phyloP scores from a whole-genome alignment of 2,888 invertebrate genomes.

The Dryomyza anilis region DNA sequence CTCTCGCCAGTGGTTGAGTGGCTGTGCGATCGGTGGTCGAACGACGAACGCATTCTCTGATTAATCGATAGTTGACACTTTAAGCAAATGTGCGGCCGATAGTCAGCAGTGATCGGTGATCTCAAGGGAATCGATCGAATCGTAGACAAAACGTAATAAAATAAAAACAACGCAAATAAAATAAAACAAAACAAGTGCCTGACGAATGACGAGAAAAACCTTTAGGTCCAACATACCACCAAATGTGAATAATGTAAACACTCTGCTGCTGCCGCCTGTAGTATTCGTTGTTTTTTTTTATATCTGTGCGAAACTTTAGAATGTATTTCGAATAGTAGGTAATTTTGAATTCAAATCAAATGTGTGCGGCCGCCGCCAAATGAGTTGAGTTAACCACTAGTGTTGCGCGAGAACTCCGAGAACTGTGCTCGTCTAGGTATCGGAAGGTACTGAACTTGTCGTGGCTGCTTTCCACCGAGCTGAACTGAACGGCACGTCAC shows the following conservation, averaged over 20 bases:
- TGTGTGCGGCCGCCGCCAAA: background rate
- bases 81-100: background rate
- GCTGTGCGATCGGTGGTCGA: no score
- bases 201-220: background rate
- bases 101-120: background rate
- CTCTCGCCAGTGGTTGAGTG: no score
- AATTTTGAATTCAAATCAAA: background rate
- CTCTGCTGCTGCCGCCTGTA: no score
- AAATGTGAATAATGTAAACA: no score
- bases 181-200: background rate
- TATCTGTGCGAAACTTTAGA: no score
- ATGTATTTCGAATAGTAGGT: background rate
- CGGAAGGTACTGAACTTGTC: constrained; percentile 47
- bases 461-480: constrained; percentile 14
- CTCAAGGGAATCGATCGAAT: no score
- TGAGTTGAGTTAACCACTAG: background rate
- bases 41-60: background rate
- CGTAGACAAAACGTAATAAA: no score
- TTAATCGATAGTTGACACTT: background rate
- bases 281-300: no score
- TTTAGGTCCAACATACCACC: constrained; percentile 2
- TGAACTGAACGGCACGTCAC: background rate
- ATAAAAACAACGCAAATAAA: no score
- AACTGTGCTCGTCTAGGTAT: constrained; percentile 49
- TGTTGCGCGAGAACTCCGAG: constrained; percentile 28